A percentile compares a stretch with the other conserved stretches of the same genome.
Conservation (phyloP, 2,888 invertebrate genomes). For the Dolomedes plantarius region DNA sequence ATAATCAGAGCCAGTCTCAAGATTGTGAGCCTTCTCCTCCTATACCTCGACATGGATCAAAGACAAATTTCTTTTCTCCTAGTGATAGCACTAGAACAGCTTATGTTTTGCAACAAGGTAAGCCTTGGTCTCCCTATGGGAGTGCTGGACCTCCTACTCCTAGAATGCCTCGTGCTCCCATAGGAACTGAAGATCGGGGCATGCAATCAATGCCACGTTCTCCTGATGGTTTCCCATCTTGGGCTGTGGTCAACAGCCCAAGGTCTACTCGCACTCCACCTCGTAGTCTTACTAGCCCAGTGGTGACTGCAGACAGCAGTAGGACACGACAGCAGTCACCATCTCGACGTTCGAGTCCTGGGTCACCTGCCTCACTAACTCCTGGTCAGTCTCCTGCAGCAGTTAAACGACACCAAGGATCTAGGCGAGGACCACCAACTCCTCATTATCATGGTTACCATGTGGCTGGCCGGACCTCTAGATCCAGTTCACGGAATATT, state of each 20-base stretch:
- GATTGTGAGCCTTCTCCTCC: conserved; percentile 73
- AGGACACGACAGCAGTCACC: conserved; percentile 47
- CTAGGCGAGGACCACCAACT: conserved; percentile 11
- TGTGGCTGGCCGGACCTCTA: conserved; percentile 13
- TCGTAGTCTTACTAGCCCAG: conserved; percentile 69
- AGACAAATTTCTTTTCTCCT: conserved; percentile 69
- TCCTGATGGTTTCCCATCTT: conserved; percentile 24
- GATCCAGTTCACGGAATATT: conserved; percentile 46
- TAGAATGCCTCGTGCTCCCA: conserved; percentile 47
- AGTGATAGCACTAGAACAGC: conserved; percentile 21
- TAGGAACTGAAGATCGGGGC: conserved; percentile 44
- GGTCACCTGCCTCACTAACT: conserved; percentile 59
- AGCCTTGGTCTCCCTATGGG: conserved; percentile 64
- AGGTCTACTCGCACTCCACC: conserved; percentile 59
- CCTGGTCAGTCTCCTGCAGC: conserved; percentile 68
- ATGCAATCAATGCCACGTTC: conserved; percentile 33
- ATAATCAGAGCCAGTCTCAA: conserved; percentile 71
- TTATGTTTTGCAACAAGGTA: conserved; percentile 41
- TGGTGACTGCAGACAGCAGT: conserved; percentile 28
- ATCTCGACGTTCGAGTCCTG: conserved; percentile 54
- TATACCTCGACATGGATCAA: conserved; percentile 68
- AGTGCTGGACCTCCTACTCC: conserved; percentile 56
- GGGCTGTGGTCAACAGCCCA: conserved; percentile 60
- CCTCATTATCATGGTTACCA: conserved; percentile 44
- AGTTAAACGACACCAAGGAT: conserved; percentile 42